These are phyloP conservation scores for Drosophila pseudoobscura DNA, from an alignment of 1,140 invertebrate genomes.

Conservation along the genomic window DNA sequence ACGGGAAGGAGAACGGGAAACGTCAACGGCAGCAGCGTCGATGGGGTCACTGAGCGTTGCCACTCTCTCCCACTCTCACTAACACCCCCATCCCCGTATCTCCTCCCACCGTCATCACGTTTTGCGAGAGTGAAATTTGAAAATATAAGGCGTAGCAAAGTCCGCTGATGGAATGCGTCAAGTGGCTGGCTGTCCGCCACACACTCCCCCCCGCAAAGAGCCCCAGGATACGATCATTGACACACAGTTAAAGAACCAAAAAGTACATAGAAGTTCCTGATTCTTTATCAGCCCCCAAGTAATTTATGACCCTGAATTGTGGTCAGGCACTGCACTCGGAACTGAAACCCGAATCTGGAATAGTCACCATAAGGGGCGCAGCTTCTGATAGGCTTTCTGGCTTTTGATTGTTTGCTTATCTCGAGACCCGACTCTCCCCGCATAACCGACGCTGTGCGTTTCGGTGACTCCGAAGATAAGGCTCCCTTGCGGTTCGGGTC, in stretches of 20 bases:
- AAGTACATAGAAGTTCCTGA: slow-evolving; percentile 4
- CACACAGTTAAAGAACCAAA: slow-evolving; percentile 25
- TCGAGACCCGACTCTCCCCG: neutral
- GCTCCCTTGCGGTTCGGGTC: slow-evolving; percentile 1
- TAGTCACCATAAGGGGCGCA: slow-evolving; percentile 17
- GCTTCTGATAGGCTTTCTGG: slow-evolving; percentile 19
- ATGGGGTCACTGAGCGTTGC: slow-evolving; percentile 68
- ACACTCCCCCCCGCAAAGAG: slow-evolving; percentile 9
- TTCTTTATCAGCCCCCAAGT: slow-evolving; percentile 42
- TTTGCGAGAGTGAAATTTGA: slow-evolving; percentile 17
- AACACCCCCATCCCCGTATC: slow-evolving; percentile 1
- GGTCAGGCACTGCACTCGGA: slow-evolving; percentile 16
- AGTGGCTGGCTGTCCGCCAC: slow-evolving; percentile 7
- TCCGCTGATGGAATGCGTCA: slow-evolving; percentile 13
- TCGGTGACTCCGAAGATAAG: slow-evolving; percentile 30
- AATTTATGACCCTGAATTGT: slow-evolving; percentile 52
- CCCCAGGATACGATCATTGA: slow-evolving; percentile 57
- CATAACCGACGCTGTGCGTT: slow-evolving; percentile 28
- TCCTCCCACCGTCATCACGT: slow-evolving; percentile 6
- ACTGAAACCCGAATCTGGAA: slow-evolving; percentile 20
- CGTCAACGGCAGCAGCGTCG: slow-evolving; percentile 42
- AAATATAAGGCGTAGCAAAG: slow-evolving; percentile 40
- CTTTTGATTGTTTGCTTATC: slow-evolving; percentile 35
- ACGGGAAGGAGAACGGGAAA: slow-evolving; percentile 38
- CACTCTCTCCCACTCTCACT: slow-evolving; percentile 19